Conservation (phyloP, 2,797 vertebrate species). For the Acipenser ruthenus region DNA sequence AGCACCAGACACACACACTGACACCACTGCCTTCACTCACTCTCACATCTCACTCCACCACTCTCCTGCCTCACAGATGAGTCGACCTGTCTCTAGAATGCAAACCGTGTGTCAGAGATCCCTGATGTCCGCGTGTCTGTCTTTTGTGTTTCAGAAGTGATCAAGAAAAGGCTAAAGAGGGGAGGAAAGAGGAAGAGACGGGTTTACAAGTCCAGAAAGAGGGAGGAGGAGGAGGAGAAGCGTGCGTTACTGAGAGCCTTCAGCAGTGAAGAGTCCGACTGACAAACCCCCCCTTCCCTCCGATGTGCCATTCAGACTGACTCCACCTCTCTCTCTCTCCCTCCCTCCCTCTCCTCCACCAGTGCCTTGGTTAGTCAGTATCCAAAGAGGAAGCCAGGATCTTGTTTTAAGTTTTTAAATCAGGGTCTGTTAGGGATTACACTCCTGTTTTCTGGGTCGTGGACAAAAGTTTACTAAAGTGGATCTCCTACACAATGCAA, state of each 20-base stretch:
- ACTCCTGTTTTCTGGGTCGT: too few relatives aligned
- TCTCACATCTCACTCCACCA: neutral
- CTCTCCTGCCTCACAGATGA: neutral
- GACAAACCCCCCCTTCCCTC: neutral
- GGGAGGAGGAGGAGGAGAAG: slow-evolving; percentile 50
- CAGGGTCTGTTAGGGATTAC: too few relatives aligned
- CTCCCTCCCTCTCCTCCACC: neutral
- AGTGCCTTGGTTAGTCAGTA: too few relatives aligned
- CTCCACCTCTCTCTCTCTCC: slow-evolving; percentile 24
- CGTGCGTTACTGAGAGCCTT: slow-evolving; percentile 47
- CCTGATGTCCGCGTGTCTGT: slow-evolving; percentile 9
- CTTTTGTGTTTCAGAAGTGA: slow-evolving; percentile 49
- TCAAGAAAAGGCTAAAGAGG: slow-evolving; percentile 55
- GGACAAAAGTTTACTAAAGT: too few relatives aligned
- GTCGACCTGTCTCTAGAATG: neutral
- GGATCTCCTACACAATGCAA: too few relatives aligned
- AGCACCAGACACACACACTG: too few relatives aligned
- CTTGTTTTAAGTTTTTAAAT: too few relatives aligned
- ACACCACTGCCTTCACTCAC: neutral
- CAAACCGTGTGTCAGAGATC: neutral
- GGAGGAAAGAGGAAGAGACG: slow-evolving; percentile 49
- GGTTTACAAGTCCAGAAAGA: slow-evolving; percentile 33
- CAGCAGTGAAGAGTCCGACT: slow-evolving; percentile 30
- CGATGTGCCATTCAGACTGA: neutral
- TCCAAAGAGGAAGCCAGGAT: too few relatives aligned